Evolutionary conservation across 2,113 vertebrate genomes (phyloP).

Genomic region (Tylochromis polylepis): DNA sequence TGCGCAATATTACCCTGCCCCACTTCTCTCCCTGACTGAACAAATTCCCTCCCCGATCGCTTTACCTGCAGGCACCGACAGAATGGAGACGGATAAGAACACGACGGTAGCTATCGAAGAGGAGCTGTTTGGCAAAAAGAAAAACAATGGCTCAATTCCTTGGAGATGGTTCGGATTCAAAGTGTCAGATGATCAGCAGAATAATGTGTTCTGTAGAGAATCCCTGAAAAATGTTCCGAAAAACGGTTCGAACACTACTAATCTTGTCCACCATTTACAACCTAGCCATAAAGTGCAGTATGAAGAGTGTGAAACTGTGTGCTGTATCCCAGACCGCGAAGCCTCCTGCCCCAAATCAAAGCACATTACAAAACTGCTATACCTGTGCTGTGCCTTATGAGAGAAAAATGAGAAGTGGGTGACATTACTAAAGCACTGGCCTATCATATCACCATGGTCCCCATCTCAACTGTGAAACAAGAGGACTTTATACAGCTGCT

Average conservation of each 20-base stretch:
- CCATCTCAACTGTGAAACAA: neutral
- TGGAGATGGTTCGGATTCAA: too few species aligned
- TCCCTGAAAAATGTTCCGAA: too few species aligned
- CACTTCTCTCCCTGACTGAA: too few species aligned
- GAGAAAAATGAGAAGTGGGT: neutral
- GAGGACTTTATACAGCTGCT: neutral
- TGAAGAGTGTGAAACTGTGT: neutral
- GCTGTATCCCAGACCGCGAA: neutral
- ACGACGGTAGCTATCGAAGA: too few species aligned
- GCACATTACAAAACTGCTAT: neutral
- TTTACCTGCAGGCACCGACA: neutral
- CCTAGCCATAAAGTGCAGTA: neutral
- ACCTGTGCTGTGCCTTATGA: neutral
- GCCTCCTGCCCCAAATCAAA: rapidly evolving
- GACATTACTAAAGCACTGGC: neutral
- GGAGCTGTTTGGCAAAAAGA: too few species aligned
- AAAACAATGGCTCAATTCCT: too few species aligned
- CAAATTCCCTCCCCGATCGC: too few species aligned
- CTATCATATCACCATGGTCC: neutral
- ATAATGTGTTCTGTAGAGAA: too few species aligned
- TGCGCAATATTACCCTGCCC: too few species aligned
- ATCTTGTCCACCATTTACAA: neutral
- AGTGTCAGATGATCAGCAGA: too few species aligned
- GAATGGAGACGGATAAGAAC: too few species aligned
- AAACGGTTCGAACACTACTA: neutral